Percentiles rank a stretch among this genome's conserved stretches.
These are phyloP conservation scores for Nomada flava DNA, from an alignment of 2,888 invertebrate genomes.

Conservation along the genomic window DNA sequence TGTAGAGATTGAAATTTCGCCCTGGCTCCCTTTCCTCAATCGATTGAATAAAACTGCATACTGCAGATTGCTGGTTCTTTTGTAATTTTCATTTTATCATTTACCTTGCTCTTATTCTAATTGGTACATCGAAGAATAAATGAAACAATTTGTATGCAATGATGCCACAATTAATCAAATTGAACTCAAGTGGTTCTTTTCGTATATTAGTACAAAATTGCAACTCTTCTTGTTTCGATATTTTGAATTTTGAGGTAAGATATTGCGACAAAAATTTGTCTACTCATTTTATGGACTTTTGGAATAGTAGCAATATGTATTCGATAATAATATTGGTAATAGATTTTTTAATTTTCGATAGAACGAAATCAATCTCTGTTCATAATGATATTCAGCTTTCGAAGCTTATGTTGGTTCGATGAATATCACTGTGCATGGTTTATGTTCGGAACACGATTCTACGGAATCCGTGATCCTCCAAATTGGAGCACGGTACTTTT, in stretches of 20 bases:
- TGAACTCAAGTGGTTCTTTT: not conserved
- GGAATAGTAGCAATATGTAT: too few species aligned
- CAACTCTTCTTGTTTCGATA: not conserved
- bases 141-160: too few species aligned
- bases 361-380: too few species aligned
- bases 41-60: not conserved
- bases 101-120: too few species aligned
- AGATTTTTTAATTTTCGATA: too few species aligned
- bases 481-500: slow-evolving; percentile 15
- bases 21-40: not conserved
- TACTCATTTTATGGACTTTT: too few species aligned
- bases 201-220: not conserved
- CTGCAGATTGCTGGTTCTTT: not conserved
- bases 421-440: not conserved
- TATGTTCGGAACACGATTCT: slow-evolving; percentile 26
- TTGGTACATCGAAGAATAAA: too few species aligned
- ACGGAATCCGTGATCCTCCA: slow-evolving; percentile 23
- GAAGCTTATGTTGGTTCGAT: not conserved
- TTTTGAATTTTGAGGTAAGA: too few species aligned
- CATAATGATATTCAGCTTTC: not conserved
- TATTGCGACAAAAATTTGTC: too few species aligned
- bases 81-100: too few species aligned
- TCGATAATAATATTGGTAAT: too few species aligned
- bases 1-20: not conserved
- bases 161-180: too few species aligned